phyloP scores from a whole-genome alignment of 2,113 vertebrate species.

The Grus americana region DNA sequence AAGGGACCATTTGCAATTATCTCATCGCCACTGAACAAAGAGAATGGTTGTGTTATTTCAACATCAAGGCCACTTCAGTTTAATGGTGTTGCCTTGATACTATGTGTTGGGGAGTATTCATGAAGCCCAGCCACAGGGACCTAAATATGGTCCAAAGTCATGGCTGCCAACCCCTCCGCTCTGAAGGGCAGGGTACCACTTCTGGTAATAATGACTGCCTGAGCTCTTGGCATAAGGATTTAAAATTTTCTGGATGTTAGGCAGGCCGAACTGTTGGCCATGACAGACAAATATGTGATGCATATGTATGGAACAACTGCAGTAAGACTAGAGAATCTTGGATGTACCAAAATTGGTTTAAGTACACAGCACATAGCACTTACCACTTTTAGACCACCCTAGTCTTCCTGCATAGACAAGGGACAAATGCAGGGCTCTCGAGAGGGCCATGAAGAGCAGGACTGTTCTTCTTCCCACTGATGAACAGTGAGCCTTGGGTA shows the following conservation, averaged over 20 bases:
- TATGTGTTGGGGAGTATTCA: not conserved
- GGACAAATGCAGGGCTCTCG: not conserved
- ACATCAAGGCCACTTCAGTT: not conserved
- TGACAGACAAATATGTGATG: not conserved
- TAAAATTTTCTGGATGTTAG: not conserved
- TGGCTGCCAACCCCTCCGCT: not conserved
- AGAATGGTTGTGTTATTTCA: not conserved
- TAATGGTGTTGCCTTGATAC: not conserved
- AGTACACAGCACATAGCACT: not conserved
- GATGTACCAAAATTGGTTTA: not conserved
- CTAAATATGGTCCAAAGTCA: not conserved
- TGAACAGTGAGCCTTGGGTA: not conserved
- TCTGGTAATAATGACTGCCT: not conserved
- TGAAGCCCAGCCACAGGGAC: not conserved
- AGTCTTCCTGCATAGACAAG: not conserved
- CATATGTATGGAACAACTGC: not conserved
- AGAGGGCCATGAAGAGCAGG: not conserved
- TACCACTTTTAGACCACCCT: not conserved
- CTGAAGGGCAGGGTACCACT: not conserved
- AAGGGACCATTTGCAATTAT: not conserved
- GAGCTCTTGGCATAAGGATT: not conserved
- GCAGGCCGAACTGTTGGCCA: too few species aligned
- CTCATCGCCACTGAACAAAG: not conserved
- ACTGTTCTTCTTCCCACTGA: not conserved
- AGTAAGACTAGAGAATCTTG: not conserved